Evolutionary conservation across 2,113 vertebrate species (phyloP).

Genomic region (Oryzias melastigma): DNA sequence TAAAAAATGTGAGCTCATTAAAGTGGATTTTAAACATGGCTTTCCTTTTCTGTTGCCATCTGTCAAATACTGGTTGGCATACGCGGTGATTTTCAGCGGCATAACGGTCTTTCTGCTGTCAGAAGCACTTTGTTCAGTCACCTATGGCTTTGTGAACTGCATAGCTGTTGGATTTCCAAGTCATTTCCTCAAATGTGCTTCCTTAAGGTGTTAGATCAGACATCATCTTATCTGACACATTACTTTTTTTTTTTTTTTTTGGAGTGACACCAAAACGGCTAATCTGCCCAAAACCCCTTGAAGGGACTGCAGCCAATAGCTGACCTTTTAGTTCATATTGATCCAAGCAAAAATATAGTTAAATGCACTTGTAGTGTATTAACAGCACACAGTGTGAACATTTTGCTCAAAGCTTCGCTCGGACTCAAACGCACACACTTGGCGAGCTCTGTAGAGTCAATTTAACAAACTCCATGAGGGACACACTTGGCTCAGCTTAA

Average conservation of each 20-base stretch:
- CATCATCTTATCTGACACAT: constrained; percentile 11
- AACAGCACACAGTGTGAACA: not conserved
- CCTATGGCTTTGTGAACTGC: constrained; percentile 15
- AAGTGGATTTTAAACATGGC: too few species aligned
- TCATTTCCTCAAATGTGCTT: constrained; percentile 30
- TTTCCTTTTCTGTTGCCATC: too few species aligned
- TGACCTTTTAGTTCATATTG: constrained; percentile 41
- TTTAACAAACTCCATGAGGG: constrained; percentile 48
- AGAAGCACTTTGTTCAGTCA: not conserved
- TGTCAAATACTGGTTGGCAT: too few species aligned
- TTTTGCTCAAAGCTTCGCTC: constrained; percentile 1
- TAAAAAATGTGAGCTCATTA: too few species aligned
- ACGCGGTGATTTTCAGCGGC: too few species aligned
- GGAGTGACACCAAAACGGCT: constrained; percentile 31
- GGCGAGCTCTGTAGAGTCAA: constrained; percentile 33
- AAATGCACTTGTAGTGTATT: not conserved
- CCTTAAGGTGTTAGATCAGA: constrained; percentile 41
- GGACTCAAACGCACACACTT: constrained; percentile 19
- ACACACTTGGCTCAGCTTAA: constrained; percentile 16
- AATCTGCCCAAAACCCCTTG: constrained; percentile 20
- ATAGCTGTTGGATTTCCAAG: constrained; percentile 29
- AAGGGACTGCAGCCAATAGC: constrained; percentile 43
- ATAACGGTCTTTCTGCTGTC: constrained; percentile 1
- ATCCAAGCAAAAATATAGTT: constrained; percentile 17
- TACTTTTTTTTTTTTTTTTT: constrained; percentile 35